phyloP scores from a whole-genome alignment of 2,797 vertebrate genomes.

The Enteromius unitaeniatus region DNA sequence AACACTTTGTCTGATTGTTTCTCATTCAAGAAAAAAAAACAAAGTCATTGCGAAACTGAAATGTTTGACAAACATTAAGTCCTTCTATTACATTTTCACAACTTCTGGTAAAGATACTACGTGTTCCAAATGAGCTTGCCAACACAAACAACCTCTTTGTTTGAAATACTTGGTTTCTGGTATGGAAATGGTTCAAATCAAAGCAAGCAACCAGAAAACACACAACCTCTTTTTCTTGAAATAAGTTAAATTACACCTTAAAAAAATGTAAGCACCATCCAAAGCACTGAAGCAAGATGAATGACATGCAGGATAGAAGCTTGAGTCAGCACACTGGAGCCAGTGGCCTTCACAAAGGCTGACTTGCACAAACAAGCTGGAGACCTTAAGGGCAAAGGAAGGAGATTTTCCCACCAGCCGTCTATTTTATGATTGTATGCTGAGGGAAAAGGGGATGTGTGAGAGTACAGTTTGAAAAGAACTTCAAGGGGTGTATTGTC shows the following conservation, averaged over 20 bases:
- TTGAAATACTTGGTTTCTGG: background rate
- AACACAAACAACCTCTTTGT: background rate
- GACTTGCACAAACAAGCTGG: slow-evolving; percentile 58
- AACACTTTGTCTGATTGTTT: background rate
- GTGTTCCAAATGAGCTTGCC: background rate
- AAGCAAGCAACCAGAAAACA: background rate
- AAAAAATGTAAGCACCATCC: slow-evolving; percentile 11
- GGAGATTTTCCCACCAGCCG: slow-evolving; percentile 28
- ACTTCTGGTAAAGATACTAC: background rate
- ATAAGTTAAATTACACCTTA: slow-evolving; percentile 3
- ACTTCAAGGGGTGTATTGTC: slow-evolving; percentile 7
- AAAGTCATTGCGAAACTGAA: background rate
- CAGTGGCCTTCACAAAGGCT: slow-evolving; percentile 44
- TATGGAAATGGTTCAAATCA: background rate
- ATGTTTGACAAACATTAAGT: background rate
- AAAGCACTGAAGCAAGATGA: slow-evolving; percentile 35
- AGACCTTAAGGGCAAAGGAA: slow-evolving; percentile 54
- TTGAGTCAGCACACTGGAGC: slow-evolving; percentile 45
- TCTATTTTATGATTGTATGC: background rate
- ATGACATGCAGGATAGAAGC: slow-evolving; percentile 16
- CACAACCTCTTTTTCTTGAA: background rate
- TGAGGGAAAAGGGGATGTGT: slow-evolving; percentile 5
- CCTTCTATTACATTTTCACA: background rate
- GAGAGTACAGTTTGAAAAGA: slow-evolving; percentile 25
- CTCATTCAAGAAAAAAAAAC: background rate